Base-by-base conservation (phyloP, 2,113 vertebrate genomes). In the Neotoma lepida region DNA sequence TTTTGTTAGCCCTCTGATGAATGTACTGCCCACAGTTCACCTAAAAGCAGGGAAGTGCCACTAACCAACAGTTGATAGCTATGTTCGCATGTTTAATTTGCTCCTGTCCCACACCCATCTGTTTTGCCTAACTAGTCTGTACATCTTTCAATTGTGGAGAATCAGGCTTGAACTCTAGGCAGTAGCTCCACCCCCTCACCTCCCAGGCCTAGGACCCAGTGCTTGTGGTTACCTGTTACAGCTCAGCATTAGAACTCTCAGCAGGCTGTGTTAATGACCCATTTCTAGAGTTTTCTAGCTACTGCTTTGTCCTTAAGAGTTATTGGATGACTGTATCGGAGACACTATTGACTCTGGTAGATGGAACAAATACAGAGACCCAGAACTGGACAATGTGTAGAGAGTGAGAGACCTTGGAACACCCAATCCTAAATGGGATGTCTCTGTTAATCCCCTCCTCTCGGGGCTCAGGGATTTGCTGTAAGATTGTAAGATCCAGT, bases 1-100 rank as follows among this genome's bases (percentile, higher is more conserved):
- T 76, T 64, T 92, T 58, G 82, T 85, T 88, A 78, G 61, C n/a
- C 91, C 22, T 44, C 49, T 73, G 26, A 66, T 70, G 54, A 86
- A 68, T 71, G 77, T 20, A 15, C 24, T 88, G 8, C 13, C n/a
- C 39, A 44, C 9, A 17, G 51, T 9, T 30, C 68, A 71, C 68
- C 20, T 82, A 66, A 90, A 54, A 39, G 54, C 82, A 61, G 18
- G 44, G 86, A 13, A 58, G 63, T 33, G 86, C 26, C 26, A 10
- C 54, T 84, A 74, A 33, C 4, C n/a, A 76, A 46, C 46, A 89
- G 33, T 71, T 39, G 73, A 49, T 14, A 86, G 46, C 6, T 77
- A 77, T 24, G 9, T 4, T 30, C 76, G 84, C 84, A 15, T 10
- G 58, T 78, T 87, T 89, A 35, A 56, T 73, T 91, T 81, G 39